These are phyloP conservation scores for Loriculus beryllinus DNA, from an alignment of 2,797 vertebrate species.

Conservation along the genomic window DNA sequence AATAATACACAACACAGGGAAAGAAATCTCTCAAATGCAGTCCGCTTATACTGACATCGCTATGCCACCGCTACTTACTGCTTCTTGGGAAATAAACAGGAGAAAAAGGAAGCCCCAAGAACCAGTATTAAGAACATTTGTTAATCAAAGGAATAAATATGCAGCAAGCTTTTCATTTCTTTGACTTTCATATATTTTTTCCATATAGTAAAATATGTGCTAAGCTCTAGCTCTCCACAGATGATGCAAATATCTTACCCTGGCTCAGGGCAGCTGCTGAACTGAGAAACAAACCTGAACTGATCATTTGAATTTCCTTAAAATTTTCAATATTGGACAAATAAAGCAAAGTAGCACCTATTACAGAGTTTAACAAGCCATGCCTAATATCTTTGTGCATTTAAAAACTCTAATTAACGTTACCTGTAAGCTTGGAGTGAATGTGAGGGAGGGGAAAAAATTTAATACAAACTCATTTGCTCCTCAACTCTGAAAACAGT, in stretches of 20 bases:
- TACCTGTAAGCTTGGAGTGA: background rate
- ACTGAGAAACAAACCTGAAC: constrained; percentile 26
- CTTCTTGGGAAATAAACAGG: background rate
- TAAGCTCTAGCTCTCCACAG: background rate
- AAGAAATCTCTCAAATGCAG: background rate
- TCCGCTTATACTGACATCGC: background rate
- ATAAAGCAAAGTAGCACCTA: constrained; percentile 13
- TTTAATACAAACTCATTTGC: background rate
- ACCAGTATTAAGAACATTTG: constrained; percentile 16
- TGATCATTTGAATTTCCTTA: constrained; percentile 15
- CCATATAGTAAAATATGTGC: constrained; percentile 50
- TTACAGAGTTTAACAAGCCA: background rate
- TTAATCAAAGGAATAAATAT: constrained; percentile 44
- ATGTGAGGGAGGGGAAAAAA: accelerated
- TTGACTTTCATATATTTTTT: constrained; percentile 19
- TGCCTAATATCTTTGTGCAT: background rate
- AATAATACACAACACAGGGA: background rate
- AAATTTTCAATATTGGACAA: background rate
- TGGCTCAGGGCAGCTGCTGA: constrained; percentile 1
- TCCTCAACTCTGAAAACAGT: background rate
- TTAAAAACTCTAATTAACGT: background rate
- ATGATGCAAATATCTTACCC: constrained; percentile 36
- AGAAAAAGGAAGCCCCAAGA: background rate
- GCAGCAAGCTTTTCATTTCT: background rate
- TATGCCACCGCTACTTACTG: background rate